Conservation (phyloP, 2,113 vertebrate species). For the Bujurquina vittata region DNA sequence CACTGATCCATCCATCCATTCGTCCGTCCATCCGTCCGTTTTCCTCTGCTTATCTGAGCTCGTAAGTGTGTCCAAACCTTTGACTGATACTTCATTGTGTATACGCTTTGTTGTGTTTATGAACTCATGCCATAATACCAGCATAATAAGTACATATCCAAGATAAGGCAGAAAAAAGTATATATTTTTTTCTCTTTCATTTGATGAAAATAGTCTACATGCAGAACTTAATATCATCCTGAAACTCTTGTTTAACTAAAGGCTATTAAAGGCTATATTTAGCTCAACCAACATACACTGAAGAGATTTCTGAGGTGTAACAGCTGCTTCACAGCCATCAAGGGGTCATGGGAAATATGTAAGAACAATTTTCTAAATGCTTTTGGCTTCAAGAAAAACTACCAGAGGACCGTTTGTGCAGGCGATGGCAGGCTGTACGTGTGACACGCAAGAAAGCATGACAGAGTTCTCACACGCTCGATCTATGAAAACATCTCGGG, state of each 20-base stretch:
- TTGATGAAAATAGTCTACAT: not conserved
- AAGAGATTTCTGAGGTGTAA: not conserved
- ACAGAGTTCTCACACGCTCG: slow-evolving; percentile 15
- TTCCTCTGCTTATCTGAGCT: too few species aligned
- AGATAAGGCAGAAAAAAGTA: too few species aligned
- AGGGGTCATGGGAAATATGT: slow-evolving; percentile 12
- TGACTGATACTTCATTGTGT: too few species aligned
- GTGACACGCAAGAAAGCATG: not conserved
- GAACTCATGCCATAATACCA: too few species aligned
- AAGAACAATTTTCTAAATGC: slow-evolving; percentile 7
- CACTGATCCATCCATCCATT: too few species aligned
- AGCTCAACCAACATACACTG: not conserved
- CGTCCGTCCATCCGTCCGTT: too few species aligned
- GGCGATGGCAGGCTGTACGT: slow-evolving; percentile 27
- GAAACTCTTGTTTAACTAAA: not conserved
- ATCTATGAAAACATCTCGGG: slow-evolving; percentile 9
- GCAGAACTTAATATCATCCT: not conserved
- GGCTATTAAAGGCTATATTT: not conserved
- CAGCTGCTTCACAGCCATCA: slow-evolving; percentile 12
- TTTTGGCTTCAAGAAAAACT: not conserved
- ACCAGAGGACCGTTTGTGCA: not conserved
- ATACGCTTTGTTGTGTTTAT: too few species aligned
- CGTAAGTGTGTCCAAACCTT: too few species aligned
- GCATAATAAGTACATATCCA: too few species aligned
- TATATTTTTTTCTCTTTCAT: too few species aligned